Evolutionary conservation across 2,888 invertebrate genomes (phyloP), one percentile per base, ranked within the genome.

Genomic region (Flabesymbios commensalis): DNA sequence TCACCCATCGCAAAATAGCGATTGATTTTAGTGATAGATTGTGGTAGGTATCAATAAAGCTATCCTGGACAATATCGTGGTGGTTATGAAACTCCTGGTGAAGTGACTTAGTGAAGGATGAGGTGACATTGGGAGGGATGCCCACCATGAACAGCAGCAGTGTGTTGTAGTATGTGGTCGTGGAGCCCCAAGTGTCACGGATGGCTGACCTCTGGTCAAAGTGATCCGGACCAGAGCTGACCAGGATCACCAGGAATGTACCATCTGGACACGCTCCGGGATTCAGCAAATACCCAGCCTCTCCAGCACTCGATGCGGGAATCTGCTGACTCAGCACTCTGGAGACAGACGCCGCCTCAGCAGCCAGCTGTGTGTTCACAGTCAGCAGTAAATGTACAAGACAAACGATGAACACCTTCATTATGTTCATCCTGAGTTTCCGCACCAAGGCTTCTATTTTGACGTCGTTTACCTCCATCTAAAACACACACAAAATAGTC

Each of bases 121-220:
- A n/a, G n/a, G 22, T 28, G 29, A 7, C 42, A 3, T 2, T 29
- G 28, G 0, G n/a, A 14, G 55, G 32, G 10, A 4, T n/a, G 28
- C 55, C 55, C 29, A 55, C 29, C 14, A 55, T 17, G 29, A 55
- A 55, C 1, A 55, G 43, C 39, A 43, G 26, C n/a, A 28, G 42
- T 5, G 36, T 7, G 3, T n/a, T 28, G 14, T 3, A n/a, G 41
- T 55, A 41, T 22, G 28, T 24, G 26, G 24, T 10, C 10, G 14
- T 17, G 22, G 48, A 49, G 28, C 51, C 58, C 58, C 58, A 58
- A 10, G 58, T 58, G 26, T n/a, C n/a, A 28, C 58, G 49, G 22
- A 58, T 58, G 29, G 29, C 29, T 14, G 49, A 49, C 19, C 58
- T 33, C 24, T 51, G 58, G 1, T 22, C 17, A 22, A 17, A n/a